Base-by-base conservation (phyloP, 2,113 vertebrate species). In the Chunga burmeisteri region DNA sequence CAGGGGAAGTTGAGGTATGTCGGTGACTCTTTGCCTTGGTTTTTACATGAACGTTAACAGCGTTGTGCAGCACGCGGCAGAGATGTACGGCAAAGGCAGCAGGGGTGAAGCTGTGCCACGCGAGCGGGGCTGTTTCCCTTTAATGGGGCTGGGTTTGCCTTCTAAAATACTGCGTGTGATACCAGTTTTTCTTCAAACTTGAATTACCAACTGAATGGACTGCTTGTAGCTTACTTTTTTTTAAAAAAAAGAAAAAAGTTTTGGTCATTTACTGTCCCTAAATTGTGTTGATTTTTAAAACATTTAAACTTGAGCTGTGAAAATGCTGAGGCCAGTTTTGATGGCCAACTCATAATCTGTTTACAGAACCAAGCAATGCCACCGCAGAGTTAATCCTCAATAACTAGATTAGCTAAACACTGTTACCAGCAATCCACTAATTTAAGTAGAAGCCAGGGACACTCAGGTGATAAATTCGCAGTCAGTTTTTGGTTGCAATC, bases 1-100 rank as follows among this genome's bases (percentile, higher is more conserved):
- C 99, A 0, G 99, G 98, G 81, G 99, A 99, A 50, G 99, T 99
- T n/a, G 99, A 99, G 99, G 99, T 99, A 91, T 40, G 95, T 82
- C 26, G 5, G 46, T 20, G 47, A 9, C 65, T 36, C 40, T 29
- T 42, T 15, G 11, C 71, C 20, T 52, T n/a, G 55, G 8, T 29
- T 86, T 58, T 42, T 16, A 18, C 34, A 0, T 3, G 5, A 7
- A 46, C 0, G 1, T 12, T 36, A 26, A 4, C 29, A 7, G 25
- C 2, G 32, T 7, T 15, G 26, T 7, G 52, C 72, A 55, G 38
- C 44, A 16, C 6, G 0, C 3, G 74, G 72, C 23, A 26, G 81
- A 59, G 53, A 2, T 3, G 36, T 1, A 3, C 3, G 40, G 25
- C 49, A 71, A 80, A 8, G 42, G 30, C 36, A 30, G 67, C 44